A percentile compares a stretch with the other conserved stretches of the same genome.
These are phyloP conservation scores for Cynoglossus semilaevis DNA, from an alignment of 2,113 vertebrate genomes.

Conservation along the genomic window DNA sequence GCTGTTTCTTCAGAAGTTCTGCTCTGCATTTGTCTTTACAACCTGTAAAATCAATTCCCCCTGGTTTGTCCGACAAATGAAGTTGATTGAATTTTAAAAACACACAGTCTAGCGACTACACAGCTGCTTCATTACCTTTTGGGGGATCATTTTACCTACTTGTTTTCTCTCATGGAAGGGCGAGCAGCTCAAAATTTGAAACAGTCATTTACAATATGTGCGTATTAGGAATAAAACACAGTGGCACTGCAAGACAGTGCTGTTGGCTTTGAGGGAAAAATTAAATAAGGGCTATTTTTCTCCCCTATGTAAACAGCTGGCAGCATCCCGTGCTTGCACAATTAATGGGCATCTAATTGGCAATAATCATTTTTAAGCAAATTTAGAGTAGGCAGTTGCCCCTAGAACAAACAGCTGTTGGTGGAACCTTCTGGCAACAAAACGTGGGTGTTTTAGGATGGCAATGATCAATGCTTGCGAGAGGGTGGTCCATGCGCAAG, in stretches of 20 bases:
- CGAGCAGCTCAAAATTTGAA: conserved; percentile 5
- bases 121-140: no score
- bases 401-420: conserved; percentile 93
- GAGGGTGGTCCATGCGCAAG: conserved; percentile 48
- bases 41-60: no score
- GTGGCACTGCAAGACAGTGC: conserved; percentile 30
- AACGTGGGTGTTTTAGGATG: conserved; percentile 71
- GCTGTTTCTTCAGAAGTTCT: no score
- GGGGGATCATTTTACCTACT: not conserved
- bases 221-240: conserved; percentile 21
- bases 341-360: conserved; percentile 99
- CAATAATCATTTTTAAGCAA: conserved; percentile 94
- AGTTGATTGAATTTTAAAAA: no score
- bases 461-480: conserved; percentile 81
- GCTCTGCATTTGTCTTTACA: no score
- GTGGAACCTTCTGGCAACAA: conserved; percentile 85
- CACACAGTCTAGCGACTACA: no score
- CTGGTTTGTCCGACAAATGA: no score
- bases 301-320: conserved; percentile 95
- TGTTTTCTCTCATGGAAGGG: no score
- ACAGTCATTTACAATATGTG: conserved; percentile 25
- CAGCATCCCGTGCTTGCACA: conserved; percentile 92
- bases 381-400: conserved; percentile 88
- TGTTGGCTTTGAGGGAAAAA: conserved; percentile 76
- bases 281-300: conserved; percentile 87